Percentiles rank a stretch among this genome's conserved stretches.
phyloP scores from a whole-genome alignment of 2,888 invertebrate species.

The Calameuta filiformis region DNA sequence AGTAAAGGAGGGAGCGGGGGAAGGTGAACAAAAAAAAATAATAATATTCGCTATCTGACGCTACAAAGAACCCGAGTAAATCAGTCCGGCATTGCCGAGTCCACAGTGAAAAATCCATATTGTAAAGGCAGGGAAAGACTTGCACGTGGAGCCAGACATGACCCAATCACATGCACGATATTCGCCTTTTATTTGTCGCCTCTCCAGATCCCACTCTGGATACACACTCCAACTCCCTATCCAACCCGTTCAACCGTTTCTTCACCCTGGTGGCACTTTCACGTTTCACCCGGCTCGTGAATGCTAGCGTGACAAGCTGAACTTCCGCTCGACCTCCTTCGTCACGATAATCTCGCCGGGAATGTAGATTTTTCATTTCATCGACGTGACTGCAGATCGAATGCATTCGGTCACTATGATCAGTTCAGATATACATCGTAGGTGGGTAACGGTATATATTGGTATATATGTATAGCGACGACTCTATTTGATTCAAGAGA shows the following conservation, averaged over 20 bases:
- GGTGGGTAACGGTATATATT: not conserved
- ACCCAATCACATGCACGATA: not conserved
- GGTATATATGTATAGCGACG: not conserved
- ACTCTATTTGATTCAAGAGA: not conserved
- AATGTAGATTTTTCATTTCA: not conserved
- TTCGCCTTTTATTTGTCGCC: not conserved
- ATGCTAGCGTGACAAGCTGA: not conserved
- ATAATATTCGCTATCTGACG: constrained; percentile 43
- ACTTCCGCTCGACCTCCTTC: not conserved
- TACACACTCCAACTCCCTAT: not conserved
- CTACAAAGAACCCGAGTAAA: constrained; percentile 48
- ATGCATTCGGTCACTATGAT: not conserved
- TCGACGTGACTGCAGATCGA: not conserved
- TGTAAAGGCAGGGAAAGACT: not conserved
- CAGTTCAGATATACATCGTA: not conserved
- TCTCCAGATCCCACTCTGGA: not conserved
- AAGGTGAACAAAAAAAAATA: constrained; percentile 31
- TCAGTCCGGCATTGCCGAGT: constrained; percentile 41
- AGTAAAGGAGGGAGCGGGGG: not conserved
- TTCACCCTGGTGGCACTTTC: not conserved
- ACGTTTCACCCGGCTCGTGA: not conserved
- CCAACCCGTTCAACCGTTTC: not conserved
- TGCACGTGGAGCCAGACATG: not conserved
- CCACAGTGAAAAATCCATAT: not conserved
- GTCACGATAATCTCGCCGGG: not conserved